phyloP scores from a whole-genome alignment of 2,888 invertebrate species.

The Xanthia icteritia region DNA sequence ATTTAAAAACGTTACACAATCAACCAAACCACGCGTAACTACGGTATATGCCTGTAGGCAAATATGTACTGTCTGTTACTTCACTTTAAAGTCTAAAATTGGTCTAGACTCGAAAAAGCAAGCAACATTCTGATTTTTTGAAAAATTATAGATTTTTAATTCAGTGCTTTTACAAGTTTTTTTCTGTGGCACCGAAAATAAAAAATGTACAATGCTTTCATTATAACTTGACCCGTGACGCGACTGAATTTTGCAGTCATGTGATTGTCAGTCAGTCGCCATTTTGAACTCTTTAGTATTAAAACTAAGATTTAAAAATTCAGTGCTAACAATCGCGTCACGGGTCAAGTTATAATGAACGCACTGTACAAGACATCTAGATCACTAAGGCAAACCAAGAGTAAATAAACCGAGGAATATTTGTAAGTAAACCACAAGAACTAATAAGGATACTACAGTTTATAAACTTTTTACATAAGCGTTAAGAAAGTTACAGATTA shows the following conservation, averaged over 20 bases:
- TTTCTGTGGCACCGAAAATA: not conserved
- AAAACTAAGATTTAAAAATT: too few relatives aligned
- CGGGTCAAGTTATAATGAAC: too few relatives aligned
- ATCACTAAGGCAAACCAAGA: not conserved
- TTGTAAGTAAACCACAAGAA: not conserved
- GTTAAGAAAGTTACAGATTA: not conserved
- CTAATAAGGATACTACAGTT: not conserved
- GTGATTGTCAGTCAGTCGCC: too few relatives aligned
- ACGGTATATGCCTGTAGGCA: not conserved
- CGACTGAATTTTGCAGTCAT: too few relatives aligned
- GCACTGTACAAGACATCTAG: not conserved
- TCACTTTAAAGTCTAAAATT: slow-evolving; percentile 37
- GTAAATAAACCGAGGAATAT: not conserved
- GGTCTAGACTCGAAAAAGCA: slow-evolving; percentile 25
- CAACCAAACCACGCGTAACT: not conserved
- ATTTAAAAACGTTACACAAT: not conserved
- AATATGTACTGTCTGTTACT: slow-evolving; percentile 26
- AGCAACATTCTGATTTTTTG: slow-evolving; percentile 33
- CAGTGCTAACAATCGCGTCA: too few relatives aligned
- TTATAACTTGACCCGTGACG: too few relatives aligned
- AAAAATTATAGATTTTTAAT: too few relatives aligned
- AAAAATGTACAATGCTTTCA: too few relatives aligned
- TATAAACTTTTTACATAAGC: slow-evolving; percentile 1
- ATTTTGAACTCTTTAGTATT: too few relatives aligned
- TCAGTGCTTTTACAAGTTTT: not conserved